These are phyloP conservation scores for Cavia porcellus DNA, from an alignment of 2,113 vertebrate genomes.

Conservation along the genomic window DNA sequence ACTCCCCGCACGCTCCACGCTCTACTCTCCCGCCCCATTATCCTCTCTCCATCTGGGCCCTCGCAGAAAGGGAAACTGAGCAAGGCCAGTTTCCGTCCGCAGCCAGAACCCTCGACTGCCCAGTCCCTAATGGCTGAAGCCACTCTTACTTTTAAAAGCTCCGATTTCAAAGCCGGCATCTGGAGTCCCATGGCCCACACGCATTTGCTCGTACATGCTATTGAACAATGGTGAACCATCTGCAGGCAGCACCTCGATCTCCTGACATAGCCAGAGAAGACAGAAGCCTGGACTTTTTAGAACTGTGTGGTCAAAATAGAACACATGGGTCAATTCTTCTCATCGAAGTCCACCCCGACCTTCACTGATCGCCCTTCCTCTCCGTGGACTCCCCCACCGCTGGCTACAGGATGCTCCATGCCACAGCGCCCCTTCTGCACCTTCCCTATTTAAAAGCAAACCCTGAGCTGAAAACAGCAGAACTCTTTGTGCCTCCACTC, in stretches of 20 bases:
- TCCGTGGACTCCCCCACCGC: neutral
- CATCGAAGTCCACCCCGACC: fast-evolving
- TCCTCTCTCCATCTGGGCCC: neutral
- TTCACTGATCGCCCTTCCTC: neutral
- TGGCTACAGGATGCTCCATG: no score
- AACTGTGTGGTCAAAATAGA: neutral
- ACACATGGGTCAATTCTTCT: no score
- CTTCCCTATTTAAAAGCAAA: neutral
- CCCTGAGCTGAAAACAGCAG: neutral
- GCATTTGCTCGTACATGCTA: neutral
- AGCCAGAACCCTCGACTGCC: neutral
- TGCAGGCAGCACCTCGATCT: no score
- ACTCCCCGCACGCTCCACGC: constrained; percentile 26
- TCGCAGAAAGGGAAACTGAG: neutral
- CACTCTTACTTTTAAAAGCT: neutral
- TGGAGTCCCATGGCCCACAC: neutral
- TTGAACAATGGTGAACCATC: no score
- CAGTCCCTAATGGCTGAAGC: neutral
- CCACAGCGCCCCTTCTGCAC: neutral
- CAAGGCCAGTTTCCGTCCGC: neutral
- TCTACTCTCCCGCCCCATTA: neutral
- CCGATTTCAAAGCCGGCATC: neutral
- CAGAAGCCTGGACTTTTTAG: neutral
- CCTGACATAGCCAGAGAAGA: constrained; percentile 9
- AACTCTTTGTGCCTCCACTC: neutral